A percentile compares a stretch with the other conserved stretches of the same genome.
Evolutionary conservation across 2,113 vertebrate species (phyloP).

Genomic region (Platanista minor): DNA sequence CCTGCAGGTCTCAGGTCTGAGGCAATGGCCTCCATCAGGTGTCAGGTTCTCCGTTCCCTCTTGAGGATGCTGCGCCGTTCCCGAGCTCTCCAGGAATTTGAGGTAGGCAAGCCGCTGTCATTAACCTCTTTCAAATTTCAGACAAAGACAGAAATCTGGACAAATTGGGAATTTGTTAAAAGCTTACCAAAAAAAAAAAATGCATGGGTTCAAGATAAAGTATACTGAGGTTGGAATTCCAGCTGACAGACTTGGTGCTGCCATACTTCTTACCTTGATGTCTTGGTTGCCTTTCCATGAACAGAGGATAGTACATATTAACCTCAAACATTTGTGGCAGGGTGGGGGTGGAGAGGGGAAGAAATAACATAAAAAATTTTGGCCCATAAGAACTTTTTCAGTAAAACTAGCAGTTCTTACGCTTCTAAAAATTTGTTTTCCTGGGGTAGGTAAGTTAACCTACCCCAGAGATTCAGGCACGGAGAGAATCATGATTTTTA

Average conservation of each 20-base stretch:
- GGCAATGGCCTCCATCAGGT: constrained; percentile 77
- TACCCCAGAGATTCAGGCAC: not conserved
- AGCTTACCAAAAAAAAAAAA: not conserved
- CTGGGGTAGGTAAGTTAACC: not conserved
- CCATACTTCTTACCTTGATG: not conserved
- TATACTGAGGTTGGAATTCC: not conserved
- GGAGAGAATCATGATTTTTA: not conserved
- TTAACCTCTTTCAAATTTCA: not conserved
- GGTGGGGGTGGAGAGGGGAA: no score
- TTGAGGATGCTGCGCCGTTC: constrained; percentile 86
- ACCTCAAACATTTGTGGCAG: not conserved
- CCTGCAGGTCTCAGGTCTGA: not conserved
- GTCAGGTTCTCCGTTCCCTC: constrained; percentile 78
- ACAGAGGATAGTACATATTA: not conserved
- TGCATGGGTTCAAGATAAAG: not conserved
- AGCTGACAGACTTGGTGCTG: not conserved
- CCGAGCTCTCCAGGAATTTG: constrained; percentile 88
- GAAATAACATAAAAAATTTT: not conserved
- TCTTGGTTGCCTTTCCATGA: not conserved
- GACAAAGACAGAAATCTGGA: not conserved
- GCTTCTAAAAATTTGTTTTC: not conserved
- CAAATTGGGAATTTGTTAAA: not conserved
- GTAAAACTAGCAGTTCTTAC: not conserved
- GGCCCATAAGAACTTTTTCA: not conserved
- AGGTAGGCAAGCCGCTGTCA: not conserved